phyloP scores from a whole-genome alignment of 2,797 vertebrate species.

The Oreortyx pictus region DNA sequence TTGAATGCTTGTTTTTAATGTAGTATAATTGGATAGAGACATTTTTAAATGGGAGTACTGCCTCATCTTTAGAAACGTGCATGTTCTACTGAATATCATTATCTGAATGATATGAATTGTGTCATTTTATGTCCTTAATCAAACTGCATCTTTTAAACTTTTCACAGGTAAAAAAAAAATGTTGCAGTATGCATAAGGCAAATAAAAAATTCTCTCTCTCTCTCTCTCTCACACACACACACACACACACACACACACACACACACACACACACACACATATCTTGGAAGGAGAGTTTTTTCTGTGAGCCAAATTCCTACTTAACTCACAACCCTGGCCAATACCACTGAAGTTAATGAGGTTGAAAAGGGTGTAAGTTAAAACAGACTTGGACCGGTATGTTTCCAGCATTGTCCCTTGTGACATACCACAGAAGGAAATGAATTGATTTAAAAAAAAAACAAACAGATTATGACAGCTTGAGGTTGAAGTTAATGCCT shows the following conservation, averaged over 20 bases:
- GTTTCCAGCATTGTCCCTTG: conserved; percentile 34
- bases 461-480: conserved; percentile 41
- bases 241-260: too few relatives aligned
- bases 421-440: conserved; percentile 27
- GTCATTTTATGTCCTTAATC: background rate
- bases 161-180: conserved; percentile 16
- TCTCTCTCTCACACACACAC: too few relatives aligned
- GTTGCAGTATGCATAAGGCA: background rate
- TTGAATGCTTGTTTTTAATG: background rate
- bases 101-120: conserved; percentile 6
- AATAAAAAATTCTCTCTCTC: background rate
- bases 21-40: background rate
- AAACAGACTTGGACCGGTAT: background rate
- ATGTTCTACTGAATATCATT: background rate
- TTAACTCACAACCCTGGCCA: background rate
- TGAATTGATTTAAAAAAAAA: background rate
- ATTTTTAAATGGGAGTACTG: background rate
- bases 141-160: background rate
- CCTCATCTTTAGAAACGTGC: background rate
- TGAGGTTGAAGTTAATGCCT: conserved; percentile 20
- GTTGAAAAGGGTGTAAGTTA: conserved; percentile 30
- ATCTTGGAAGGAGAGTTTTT: background rate
- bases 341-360: conserved; percentile 17
- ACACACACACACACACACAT: background rate
- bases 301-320: background rate